Evolutionary conservation across 2,113 vertebrate genomes (phyloP).

Genomic region (Symphodus melops): DNA sequence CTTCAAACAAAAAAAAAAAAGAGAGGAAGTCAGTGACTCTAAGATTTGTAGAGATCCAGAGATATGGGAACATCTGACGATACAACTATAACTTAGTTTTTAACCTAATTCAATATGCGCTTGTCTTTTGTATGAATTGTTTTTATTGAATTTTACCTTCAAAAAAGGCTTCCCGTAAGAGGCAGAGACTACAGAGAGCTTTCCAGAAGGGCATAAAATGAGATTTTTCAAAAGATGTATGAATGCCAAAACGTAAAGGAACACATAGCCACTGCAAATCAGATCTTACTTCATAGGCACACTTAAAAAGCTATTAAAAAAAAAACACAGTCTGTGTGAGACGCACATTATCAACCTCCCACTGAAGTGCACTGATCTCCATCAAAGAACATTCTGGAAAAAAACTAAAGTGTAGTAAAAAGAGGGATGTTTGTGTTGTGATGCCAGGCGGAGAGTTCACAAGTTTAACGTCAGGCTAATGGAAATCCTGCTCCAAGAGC

Average conservation of each 20-base stretch:
- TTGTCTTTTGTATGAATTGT: too few relatives aligned
- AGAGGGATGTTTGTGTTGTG: conserved; percentile 14
- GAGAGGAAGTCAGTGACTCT: conserved; percentile 13
- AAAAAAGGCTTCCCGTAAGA: background rate
- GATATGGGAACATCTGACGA: too few relatives aligned
- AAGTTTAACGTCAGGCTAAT: conserved; percentile 42
- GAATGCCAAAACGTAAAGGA: background rate
- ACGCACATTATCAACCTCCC: background rate
- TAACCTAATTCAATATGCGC: too few relatives aligned
- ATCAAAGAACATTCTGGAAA: conserved; percentile 18
- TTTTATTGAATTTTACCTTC: background rate
- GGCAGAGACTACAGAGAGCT: background rate
- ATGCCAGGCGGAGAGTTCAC: conserved; percentile 19
- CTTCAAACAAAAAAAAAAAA: conserved; percentile 78
- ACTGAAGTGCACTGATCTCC: conserved; percentile 6
- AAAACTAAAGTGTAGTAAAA: background rate
- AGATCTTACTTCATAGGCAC: conserved; percentile 10
- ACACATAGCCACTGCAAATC: background rate
- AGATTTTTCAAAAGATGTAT: background rate
- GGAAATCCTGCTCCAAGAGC: conserved; percentile 50
- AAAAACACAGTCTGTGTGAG: conserved; percentile 1
- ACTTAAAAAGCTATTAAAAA: conserved; percentile 7
- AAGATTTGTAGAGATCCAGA: background rate
- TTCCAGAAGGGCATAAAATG: background rate
- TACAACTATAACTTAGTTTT: too few relatives aligned